These are phyloP conservation scores for Allacma fusca DNA, from an alignment of 2,888 invertebrate species.

Conservation along the genomic window DNA sequence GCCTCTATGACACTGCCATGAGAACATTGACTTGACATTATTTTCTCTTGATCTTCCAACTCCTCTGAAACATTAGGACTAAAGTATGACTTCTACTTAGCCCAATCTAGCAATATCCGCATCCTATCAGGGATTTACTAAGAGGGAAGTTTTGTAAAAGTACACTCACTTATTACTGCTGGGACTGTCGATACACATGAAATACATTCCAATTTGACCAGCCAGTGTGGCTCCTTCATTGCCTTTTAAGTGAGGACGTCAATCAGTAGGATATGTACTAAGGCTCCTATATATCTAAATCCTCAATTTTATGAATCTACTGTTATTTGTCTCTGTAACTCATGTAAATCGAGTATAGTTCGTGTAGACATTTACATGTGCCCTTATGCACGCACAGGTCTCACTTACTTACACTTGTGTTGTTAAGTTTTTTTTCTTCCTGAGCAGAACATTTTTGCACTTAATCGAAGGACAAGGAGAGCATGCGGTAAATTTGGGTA, in stretches of 20 bases:
- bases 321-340: no score
- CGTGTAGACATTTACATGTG: no score
- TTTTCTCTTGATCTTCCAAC: conserved; percentile 1
- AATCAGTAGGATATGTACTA: no score
- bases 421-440: neutral
- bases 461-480: conserved; percentile 8
- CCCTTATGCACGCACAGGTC: neutral
- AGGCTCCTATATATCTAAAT: no score
- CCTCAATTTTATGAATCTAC: no score
- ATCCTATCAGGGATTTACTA: conserved; percentile 18
- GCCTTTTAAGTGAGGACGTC: no score
- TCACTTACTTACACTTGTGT: no score
- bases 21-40: conserved; percentile 44
- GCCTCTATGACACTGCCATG: conserved; percentile 35
- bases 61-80: neutral
- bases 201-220: neutral
- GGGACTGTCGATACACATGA: no score
- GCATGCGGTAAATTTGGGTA: neutral
- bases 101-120: conserved; percentile 16
- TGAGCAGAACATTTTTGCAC: neutral
- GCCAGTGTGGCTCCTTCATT: no score
- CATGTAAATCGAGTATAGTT: no score
- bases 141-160: no score
- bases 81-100: neutral
- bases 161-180: no score